Conservation (phyloP, 2,113 vertebrate species). For the Platichthys stellatus region DNA sequence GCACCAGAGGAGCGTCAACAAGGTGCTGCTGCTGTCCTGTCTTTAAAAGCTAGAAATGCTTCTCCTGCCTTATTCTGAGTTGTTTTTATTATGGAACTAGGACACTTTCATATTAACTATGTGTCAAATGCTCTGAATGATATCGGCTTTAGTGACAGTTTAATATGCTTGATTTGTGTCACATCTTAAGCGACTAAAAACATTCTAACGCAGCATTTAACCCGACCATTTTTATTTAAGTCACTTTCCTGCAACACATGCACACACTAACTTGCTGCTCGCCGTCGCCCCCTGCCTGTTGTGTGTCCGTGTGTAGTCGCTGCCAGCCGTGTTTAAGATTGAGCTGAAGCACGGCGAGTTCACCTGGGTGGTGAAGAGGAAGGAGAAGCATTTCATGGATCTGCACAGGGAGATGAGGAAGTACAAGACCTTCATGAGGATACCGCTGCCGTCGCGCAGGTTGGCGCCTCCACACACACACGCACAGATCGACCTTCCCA, state of each 20-base stretch:
- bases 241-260: too few species aligned
- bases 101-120: too few species aligned
- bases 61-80: too few species aligned
- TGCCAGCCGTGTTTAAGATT: slow-evolving; percentile 91
- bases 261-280: neutral
- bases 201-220: too few species aligned
- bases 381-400: slow-evolving; percentile 97
- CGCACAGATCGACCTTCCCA: neutral
- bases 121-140: too few species aligned
- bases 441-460: slow-evolving; percentile 94
- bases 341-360: slow-evolving; percentile 96
- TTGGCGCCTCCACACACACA: slow-evolving; percentile 48
- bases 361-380: slow-evolving; percentile 94
- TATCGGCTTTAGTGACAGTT: too few species aligned
- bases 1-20: slow-evolving; percentile 78
- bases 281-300: slow-evolving; percentile 7
- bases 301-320: slow-evolving; percentile 78
- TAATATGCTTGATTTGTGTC: too few species aligned
- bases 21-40: slow-evolving; percentile 62
- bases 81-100: too few species aligned
- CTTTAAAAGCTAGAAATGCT: neutral
- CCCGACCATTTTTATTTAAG: too few species aligned
- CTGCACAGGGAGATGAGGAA: slow-evolving; percentile 94
- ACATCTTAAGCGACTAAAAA: too few species aligned
- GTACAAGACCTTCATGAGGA: slow-evolving; percentile 95